Conservation (phyloP, 2,797 vertebrate genomes). For the Channa striata region DNA sequence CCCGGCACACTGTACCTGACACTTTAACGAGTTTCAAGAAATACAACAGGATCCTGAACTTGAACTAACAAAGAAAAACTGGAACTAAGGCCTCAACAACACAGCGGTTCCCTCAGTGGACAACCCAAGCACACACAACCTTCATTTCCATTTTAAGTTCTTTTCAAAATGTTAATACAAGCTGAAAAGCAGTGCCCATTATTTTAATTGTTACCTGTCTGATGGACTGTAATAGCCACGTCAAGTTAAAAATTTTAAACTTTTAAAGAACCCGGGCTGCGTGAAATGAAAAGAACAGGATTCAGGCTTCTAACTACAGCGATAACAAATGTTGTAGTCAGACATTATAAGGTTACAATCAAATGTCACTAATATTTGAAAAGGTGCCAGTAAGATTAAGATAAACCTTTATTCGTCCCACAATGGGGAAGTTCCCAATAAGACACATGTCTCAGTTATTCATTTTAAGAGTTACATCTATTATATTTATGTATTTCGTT, state of each 20-base stretch:
- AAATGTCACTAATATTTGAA: slow-evolving; percentile 1
- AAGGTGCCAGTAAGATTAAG: no score
- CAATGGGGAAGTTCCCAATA: no score
- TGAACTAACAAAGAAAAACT: no score
- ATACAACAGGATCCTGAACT: no score
- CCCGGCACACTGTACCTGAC: not conserved
- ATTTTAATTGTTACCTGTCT: slow-evolving; percentile 24
- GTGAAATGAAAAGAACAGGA: not conserved
- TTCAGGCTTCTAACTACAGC: slow-evolving; percentile 1
- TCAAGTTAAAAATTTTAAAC: slow-evolving; percentile 9
- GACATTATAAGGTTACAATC: slow-evolving; percentile 6
- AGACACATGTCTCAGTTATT: not conserved
- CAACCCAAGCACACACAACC: not conserved
- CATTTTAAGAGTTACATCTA: not conserved
- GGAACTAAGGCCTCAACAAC: no score
- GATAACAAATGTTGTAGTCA: slow-evolving; percentile 1
- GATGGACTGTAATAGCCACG: slow-evolving; percentile 22
- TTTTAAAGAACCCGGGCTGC: slow-evolving; percentile 16
- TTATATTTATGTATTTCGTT: not conserved
- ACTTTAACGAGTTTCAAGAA: no score
- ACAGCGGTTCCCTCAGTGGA: no score
- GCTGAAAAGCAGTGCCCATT: slow-evolving; percentile 25
- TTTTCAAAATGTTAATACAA: slow-evolving; percentile 39
- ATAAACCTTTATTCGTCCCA: no score
- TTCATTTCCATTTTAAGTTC: not conserved